Evolutionary conservation across 2,797 vertebrate genomes (phyloP).

Genomic region (Melanotaenia boesemani): DNA sequence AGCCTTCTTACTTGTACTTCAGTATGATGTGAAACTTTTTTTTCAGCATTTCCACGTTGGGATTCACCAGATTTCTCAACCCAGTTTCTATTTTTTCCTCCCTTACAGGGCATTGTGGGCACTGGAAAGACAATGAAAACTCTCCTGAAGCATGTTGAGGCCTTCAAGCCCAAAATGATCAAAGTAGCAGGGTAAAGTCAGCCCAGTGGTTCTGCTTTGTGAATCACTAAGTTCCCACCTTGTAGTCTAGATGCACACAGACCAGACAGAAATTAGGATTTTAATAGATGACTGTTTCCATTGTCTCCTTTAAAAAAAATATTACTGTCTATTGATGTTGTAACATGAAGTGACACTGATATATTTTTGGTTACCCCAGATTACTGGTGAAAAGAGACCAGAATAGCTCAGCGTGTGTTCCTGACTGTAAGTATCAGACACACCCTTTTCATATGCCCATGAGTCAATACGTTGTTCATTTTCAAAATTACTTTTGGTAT

Average conservation of each 20-base stretch:
- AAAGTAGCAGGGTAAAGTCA: conserved; percentile 90
- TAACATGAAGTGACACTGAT: conserved; percentile 1
- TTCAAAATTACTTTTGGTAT: conserved; percentile 23
- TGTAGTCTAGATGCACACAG: conserved; percentile 56
- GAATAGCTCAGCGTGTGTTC: conserved; percentile 83
- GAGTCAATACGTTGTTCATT: conserved; percentile 45
- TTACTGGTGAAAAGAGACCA: conserved; percentile 93
- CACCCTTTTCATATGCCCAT: conserved; percentile 22
- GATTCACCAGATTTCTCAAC: conserved; percentile 23
- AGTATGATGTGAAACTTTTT: conserved; percentile 1
- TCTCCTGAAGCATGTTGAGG: conserved; percentile 87
- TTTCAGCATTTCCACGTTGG: conserved; percentile 11
- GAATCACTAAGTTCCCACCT: conserved; percentile 56
- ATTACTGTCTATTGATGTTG: conserved; percentile 15
- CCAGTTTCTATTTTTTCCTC: conserved; percentile 14
- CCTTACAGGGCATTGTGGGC: conserved; percentile 89
- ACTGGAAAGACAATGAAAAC: conserved; percentile 92
- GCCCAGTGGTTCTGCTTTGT: conserved; percentile 36
- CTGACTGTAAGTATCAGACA: conserved; percentile 88
- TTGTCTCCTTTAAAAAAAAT: conserved; percentile 7
- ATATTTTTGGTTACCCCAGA: conserved; percentile 74
- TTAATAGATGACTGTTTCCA: conserved; percentile 21
- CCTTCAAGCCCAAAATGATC: conserved; percentile 92
- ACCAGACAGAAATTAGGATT: conserved; percentile 17
- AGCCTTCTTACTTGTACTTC: conserved; percentile 18